These are phyloP conservation scores for Scaptomyza cyrtandrae DNA, from an alignment of 2,888 invertebrate genomes.

Conservation along the genomic window DNA sequence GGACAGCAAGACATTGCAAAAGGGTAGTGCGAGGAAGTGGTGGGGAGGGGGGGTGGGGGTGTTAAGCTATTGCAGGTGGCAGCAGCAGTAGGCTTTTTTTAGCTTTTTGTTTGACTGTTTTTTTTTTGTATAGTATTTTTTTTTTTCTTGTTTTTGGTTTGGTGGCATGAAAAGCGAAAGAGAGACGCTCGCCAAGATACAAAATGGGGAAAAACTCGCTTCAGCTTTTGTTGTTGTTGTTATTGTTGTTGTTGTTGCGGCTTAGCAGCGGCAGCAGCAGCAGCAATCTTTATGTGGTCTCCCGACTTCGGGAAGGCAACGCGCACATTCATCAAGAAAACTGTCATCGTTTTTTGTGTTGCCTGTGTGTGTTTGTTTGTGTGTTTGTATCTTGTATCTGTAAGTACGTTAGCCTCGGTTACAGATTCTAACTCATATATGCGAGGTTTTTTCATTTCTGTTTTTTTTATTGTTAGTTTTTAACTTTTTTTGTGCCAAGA, in stretches of 20 bases:
- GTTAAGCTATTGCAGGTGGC: constrained; percentile 36
- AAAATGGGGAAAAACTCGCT: constrained; percentile 47
- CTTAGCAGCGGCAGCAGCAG: constrained; percentile 35
- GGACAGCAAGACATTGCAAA: too few relatives aligned
- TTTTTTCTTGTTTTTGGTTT: constrained; percentile 10
- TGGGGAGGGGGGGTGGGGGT: not conserved
- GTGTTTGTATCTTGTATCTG: constrained; percentile 54
- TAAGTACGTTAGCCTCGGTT: constrained; percentile 75
- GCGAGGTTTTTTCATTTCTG: constrained; percentile 15
- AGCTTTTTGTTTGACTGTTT: constrained; percentile 10
- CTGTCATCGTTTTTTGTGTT: constrained; percentile 75
- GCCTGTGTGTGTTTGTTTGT: constrained; percentile 30
- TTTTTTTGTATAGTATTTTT: constrained; percentile 9
- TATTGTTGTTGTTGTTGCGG: constrained; percentile 14
- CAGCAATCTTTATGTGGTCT: constrained; percentile 57
- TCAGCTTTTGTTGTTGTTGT: constrained; percentile 16
- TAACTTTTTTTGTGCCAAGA: constrained; percentile 33
- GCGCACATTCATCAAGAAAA: constrained; percentile 81
- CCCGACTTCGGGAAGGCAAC: constrained; percentile 44
- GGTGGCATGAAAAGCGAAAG: constrained; percentile 63
- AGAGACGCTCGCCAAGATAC: constrained; percentile 52
- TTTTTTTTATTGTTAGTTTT: too few relatives aligned
- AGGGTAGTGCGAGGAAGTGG: not conserved
- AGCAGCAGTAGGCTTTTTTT: constrained; percentile 45
- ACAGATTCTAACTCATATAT: constrained; percentile 75